Conservation (phyloP, 2,797 vertebrate genomes). For the Muscicapa comitata region DNA sequence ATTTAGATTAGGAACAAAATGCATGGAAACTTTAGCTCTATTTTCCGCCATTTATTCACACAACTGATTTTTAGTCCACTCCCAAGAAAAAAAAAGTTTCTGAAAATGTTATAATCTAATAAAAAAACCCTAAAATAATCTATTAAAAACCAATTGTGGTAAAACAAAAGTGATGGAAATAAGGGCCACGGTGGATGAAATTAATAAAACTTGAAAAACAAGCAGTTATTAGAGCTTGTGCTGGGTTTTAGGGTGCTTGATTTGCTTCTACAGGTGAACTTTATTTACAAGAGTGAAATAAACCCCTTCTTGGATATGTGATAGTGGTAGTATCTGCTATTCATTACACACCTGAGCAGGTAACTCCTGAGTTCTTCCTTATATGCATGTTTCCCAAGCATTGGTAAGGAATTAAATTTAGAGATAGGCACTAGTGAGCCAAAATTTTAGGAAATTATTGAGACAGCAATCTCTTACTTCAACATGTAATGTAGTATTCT, state of each 20-base stretch:
- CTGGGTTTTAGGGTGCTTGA: background rate
- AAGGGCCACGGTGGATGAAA: background rate
- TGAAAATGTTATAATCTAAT: background rate
- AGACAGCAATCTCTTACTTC: background rate
- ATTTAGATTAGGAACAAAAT: background rate
- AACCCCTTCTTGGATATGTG: background rate
- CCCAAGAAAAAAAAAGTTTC: background rate
- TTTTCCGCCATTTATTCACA: background rate
- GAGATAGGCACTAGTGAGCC: background rate
- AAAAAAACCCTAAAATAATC: accelerated
- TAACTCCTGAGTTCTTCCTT: background rate
- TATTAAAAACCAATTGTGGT: accelerated
- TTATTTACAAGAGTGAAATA: background rate
- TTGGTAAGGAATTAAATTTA: background rate
- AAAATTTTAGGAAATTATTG: background rate
- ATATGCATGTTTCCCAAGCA: background rate
- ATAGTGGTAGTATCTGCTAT: background rate
- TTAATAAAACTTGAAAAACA: background rate
- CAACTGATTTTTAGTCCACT: background rate
- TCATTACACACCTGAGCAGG: background rate
- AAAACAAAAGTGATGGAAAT: background rate
- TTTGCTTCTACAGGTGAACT: background rate
- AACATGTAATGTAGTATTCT: background rate
- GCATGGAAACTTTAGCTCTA: background rate
- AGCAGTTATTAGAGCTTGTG: background rate